Base-by-base conservation (phyloP, 2,888 invertebrate genomes). In the Pollenia amentaria region DNA sequence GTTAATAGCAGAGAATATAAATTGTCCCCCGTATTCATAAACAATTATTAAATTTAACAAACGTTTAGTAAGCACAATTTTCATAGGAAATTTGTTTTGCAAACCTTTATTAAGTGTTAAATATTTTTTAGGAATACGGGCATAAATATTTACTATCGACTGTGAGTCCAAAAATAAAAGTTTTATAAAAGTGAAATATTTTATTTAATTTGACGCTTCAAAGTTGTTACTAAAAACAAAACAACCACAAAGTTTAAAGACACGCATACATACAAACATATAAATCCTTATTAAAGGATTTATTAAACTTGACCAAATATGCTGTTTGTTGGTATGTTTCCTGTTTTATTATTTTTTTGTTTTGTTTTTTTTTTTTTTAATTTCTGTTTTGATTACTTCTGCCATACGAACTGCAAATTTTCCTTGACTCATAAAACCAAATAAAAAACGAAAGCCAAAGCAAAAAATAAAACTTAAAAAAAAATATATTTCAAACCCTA, bases 321-420 rank as follows among this genome's bases (percentile, higher is more conserved):
- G 48, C 48, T 60, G 21, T 62, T 21, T 69, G 57, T 42, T 67
- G n/a, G 21, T 51, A 4, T 51, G 21, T 70, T 40, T 40, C 10
- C 21, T 21, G 12, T 60, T 64, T 16, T 29, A 6, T 62, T 40
- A 48, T 38, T 75, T 76, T 76, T 75, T 69, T n/a, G n/a, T n/a
- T n/a, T n/a, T n/a, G n/a, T n/a, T n/a, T 40, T 60, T 38, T 75
- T 76, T 76, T 75, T 69, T n/a, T 62, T 69, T 44, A 38, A 76
- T 69, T 82, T 69, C 18, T 53, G 51, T 84, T 84, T 84, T 87
- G 70, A 84, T 84, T 81, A 84, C 72, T 72, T 53, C 55, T 67
- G 53, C 67, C 65, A 77, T 67, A 67, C 55, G 67, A 55, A 75
- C 78, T 60, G 65, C 18, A 38, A 42, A 51, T 60, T 73, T 73